Conservation (phyloP, 2,797 vertebrate genomes). For the Hirundo rustica region DNA sequence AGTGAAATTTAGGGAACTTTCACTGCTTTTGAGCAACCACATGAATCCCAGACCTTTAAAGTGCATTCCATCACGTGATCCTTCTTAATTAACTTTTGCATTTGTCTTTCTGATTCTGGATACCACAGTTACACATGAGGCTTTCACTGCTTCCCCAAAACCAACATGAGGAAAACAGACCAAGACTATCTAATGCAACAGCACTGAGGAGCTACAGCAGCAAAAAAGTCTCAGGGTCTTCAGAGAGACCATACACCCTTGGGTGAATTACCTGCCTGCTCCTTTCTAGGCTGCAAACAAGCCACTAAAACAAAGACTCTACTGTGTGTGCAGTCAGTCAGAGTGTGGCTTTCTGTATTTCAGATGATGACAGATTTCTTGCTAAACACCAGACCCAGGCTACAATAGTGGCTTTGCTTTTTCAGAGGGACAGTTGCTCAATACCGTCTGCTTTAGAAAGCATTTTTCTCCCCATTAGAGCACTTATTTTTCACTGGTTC, state of each 20-base stretch:
- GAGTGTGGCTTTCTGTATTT: not conserved
- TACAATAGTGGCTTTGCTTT: not conserved
- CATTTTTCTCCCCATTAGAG: not conserved
- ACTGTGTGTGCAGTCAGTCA: not conserved
- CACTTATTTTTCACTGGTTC: not conserved
- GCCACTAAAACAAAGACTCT: not conserved
- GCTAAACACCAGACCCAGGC: not conserved
- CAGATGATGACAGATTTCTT: not conserved
- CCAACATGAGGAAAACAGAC: not conserved
- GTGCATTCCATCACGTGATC: not conserved
- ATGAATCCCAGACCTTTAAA: not conserved
- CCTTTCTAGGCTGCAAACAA: not conserved
- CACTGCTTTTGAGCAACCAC: not conserved
- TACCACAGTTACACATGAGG: not conserved
- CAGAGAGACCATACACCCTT: not conserved
- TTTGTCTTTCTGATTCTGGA: slow-evolving; percentile 33
- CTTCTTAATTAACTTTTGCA: slow-evolving; percentile 26
- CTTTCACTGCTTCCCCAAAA: not conserved
- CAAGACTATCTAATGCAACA: not conserved
- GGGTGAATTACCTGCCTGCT: not conserved
- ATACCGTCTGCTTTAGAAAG: not conserved
- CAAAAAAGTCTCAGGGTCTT: not conserved
- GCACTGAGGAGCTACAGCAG: not conserved
- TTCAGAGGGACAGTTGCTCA: not conserved
- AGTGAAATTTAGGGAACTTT: not conserved